Percentiles rank a stretch among this genome's conserved stretches.
These are phyloP conservation scores for Pseudolycoriella hygida DNA, from an alignment of 2,888 invertebrate genomes.

Conservation along the genomic window DNA sequence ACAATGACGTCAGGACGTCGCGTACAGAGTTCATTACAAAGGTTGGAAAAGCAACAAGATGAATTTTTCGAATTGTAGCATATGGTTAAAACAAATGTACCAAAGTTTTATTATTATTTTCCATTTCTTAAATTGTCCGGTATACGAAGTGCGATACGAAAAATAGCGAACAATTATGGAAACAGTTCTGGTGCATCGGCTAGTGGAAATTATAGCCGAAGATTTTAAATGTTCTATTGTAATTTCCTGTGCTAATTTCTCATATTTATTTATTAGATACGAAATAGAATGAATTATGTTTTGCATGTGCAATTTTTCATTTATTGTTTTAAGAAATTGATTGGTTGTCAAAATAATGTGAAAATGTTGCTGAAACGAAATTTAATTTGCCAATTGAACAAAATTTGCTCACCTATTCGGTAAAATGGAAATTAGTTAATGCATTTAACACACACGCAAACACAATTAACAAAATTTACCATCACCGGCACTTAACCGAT, in stretches of 20 bases:
- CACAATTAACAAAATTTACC: no score
- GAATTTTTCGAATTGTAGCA: slow-evolving; percentile 86
- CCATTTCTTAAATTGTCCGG: not conserved
- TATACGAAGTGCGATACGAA: not conserved
- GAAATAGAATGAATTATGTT: not conserved
- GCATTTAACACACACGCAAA: no score
- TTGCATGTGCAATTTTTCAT: no score
- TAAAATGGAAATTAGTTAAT: no score
- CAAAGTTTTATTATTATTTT: slow-evolving; percentile 11
- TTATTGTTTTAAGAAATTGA: no score
- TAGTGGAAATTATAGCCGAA: no score
- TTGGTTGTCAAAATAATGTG: no score
- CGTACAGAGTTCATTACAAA: slow-evolving; percentile 62
- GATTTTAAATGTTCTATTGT: not conserved
- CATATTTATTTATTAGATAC: not conserved
- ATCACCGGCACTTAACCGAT: no score
- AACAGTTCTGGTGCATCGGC: no score
- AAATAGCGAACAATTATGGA: not conserved
- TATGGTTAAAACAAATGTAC: slow-evolving; percentile 19
- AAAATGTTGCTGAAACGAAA: no score
- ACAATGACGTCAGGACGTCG: slow-evolving; percentile 65
- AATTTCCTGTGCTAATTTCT: not conserved
- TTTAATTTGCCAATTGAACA: no score
- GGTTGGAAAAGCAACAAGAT: slow-evolving; percentile 70
- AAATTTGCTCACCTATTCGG: no score